phyloP scores from a whole-genome alignment of 2,888 invertebrate species.

The Altica lythri region DNA sequence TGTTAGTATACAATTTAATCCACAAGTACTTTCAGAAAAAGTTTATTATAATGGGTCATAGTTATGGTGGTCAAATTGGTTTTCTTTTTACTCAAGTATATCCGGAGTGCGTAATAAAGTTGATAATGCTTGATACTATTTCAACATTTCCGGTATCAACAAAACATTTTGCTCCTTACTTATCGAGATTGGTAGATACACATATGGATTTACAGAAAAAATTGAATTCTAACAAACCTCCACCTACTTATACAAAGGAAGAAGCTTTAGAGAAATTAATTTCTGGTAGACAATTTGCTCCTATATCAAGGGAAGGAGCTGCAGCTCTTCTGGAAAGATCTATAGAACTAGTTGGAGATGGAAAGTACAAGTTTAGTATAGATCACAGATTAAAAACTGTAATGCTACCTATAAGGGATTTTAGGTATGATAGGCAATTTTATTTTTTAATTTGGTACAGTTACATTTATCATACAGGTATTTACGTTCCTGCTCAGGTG shows the following conservation, averaged over 20 bases:
- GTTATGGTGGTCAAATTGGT: constrained; percentile 61
- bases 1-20: constrained; percentile 50
- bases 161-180: constrained; percentile 41
- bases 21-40: constrained; percentile 41
- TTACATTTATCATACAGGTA: no score
- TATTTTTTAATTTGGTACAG: not conserved
- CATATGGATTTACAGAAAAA: not conserved
- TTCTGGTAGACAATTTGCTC: constrained; percentile 52
- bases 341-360: constrained; percentile 40
- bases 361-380: constrained; percentile 61
- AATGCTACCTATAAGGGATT: constrained; percentile 51
- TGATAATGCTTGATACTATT: constrained; percentile 57
- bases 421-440: no score
- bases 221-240: constrained; percentile 20
- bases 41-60: constrained; percentile 52
- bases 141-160: constrained; percentile 43
- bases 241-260: constrained; percentile 55
- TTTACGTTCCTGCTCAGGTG: no score
- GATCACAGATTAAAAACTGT: constrained; percentile 61
- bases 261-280: constrained; percentile 59
- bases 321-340: constrained; percentile 58
- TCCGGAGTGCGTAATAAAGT: constrained; percentile 55
- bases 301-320: constrained; percentile 58
- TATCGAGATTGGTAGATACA: constrained; percentile 34
- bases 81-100: constrained; percentile 53